phyloP scores from a whole-genome alignment of 2,888 invertebrate genomes.

The Eubasilissa splendida region DNA sequence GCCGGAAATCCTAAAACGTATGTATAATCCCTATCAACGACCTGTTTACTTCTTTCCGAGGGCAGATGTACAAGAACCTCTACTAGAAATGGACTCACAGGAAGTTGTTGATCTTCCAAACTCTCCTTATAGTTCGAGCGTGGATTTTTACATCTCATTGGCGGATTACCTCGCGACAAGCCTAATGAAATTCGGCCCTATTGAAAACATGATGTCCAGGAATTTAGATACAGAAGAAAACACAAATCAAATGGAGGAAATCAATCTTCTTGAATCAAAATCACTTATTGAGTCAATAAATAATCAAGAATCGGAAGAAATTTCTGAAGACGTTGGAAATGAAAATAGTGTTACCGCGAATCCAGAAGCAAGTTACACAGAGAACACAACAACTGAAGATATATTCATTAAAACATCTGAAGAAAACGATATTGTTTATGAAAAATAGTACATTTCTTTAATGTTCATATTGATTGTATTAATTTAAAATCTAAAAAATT shows the following conservation, averaged over 20 bases:
- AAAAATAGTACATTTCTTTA: no score
- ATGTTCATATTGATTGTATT: no score
- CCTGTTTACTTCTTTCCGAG: slow-evolving; percentile 14
- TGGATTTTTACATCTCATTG: neutral
- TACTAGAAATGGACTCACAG: neutral
- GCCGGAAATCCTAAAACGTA: neutral
- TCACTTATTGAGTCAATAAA: neutral
- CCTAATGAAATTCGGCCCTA: neutral
- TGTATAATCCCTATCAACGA: neutral
- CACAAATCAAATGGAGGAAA: neutral
- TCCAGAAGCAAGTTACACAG: no score
- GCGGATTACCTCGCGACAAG: neutral
- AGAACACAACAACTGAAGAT: no score
- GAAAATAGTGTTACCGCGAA: no score
- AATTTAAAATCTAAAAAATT: no score
- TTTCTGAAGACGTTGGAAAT: no score
- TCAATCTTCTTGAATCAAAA: neutral
- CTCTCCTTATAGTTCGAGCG: neutral
- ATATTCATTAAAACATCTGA: no score
- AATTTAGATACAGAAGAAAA: neutral
- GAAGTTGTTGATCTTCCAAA: neutral
- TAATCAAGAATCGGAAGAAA: neutral
- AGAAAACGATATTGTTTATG: no score
- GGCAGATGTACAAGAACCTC: neutral
- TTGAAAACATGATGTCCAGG: neutral